Percentiles rank a stretch among this genome's conserved stretches.
Conservation (phyloP, 1,140 invertebrate species). For the Nymphalis io region DNA sequence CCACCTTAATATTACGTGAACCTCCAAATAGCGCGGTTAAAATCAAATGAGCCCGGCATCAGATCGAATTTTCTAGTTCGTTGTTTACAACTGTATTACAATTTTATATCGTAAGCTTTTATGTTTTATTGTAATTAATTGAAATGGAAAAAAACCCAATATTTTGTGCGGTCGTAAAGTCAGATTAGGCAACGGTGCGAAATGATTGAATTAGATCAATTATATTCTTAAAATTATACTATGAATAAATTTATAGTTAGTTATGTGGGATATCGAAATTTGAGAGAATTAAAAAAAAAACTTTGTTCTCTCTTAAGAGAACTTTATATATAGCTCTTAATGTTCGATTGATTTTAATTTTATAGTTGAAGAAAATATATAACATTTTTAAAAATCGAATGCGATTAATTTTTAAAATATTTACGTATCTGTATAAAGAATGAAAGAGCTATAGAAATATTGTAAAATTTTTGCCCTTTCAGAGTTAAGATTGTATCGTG, state of each 20-base stretch:
- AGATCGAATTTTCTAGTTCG: slow-evolving; percentile 67
- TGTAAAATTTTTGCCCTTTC: too few relatives aligned
- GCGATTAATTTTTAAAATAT: too few relatives aligned
- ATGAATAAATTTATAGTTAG: slow-evolving; percentile 6
- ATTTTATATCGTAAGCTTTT: slow-evolving; percentile 70
- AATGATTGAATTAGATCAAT: slow-evolving; percentile 35
- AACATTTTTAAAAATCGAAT: too few relatives aligned
- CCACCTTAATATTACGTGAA: slow-evolving; percentile 41
- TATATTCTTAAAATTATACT: slow-evolving; percentile 16
- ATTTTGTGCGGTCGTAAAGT: slow-evolving; percentile 29
- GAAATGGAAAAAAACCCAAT: slow-evolving; percentile 47
- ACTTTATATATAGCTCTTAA: too few relatives aligned
- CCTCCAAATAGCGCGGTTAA: slow-evolving; percentile 35
- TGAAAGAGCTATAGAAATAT: too few relatives aligned
- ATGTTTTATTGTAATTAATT: slow-evolving; percentile 66
- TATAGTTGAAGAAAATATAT: too few relatives aligned
- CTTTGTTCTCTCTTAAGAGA: too few relatives aligned
- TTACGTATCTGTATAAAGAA: too few relatives aligned
- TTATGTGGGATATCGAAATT: background rate
- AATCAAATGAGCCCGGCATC: slow-evolving; percentile 63
- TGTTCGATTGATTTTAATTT: too few relatives aligned
- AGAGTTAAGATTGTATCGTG: too few relatives aligned
- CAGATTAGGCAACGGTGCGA: slow-evolving; percentile 41
- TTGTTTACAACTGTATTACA: slow-evolving; percentile 76
- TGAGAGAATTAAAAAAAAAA: too few relatives aligned